phyloP scores from a whole-genome alignment of 1,140 invertebrate genomes.

The Neomicropteryx cornuta region DNA sequence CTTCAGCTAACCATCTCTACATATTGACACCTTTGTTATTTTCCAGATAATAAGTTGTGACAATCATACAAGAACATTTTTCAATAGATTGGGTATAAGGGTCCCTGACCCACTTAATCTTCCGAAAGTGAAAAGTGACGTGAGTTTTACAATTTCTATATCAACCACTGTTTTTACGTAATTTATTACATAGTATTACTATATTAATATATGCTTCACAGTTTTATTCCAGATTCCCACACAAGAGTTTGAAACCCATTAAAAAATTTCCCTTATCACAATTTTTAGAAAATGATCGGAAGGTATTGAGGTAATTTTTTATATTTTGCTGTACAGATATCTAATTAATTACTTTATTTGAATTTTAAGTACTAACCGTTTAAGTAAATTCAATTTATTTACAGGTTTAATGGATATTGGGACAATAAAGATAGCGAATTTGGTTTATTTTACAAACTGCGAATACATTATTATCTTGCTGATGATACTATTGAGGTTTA shows the following conservation, averaged over 20 bases:
- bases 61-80: conserved; percentile 64
- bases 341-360: too few relatives aligned
- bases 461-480: conserved; percentile 63
- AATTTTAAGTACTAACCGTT: too few relatives aligned
- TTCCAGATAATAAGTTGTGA: conserved; percentile 62
- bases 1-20: too few relatives aligned
- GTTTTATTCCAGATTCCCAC: too few relatives aligned
- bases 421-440: conserved; percentile 59
- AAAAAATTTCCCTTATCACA: conserved; percentile 34
- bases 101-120: conserved; percentile 50
- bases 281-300: conserved; percentile 55
- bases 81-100: conserved; percentile 61
- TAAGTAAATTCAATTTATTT: too few relatives aligned
- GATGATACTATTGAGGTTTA: conserved; percentile 77
- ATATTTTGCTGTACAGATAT: too few relatives aligned
- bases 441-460: conserved; percentile 53
- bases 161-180: not conserved
- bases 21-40: too few relatives aligned
- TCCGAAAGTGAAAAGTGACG: conserved; percentile 13
- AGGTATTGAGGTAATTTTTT: conserved; percentile 39
- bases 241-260: too few relatives aligned
- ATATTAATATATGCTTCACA: too few relatives aligned
- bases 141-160: not conserved
- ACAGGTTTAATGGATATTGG: conserved; percentile 74
- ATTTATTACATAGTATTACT: too few relatives aligned